Conservation (phyloP, 1,140 invertebrate genomes). For the Drosophila ficusphila region DNA sequence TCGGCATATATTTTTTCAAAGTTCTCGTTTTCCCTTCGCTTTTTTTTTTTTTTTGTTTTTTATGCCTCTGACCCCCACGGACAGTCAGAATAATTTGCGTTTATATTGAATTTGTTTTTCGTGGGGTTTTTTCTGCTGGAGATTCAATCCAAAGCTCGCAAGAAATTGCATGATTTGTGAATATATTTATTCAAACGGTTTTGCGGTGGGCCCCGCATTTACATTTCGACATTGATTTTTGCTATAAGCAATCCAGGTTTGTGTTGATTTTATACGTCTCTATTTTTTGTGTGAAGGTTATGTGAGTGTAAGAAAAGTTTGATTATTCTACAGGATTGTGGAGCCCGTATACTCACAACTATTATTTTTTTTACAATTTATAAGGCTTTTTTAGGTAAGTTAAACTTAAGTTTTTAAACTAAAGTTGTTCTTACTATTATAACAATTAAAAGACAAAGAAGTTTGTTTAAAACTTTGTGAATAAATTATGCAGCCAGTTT, state of each 20-base stretch:
- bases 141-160: constrained; percentile 17
- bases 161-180: constrained; percentile 60
- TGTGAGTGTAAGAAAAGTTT: too few relatives aligned
- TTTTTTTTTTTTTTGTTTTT: constrained; percentile 11
- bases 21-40: background rate
- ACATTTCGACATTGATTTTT: constrained; percentile 60
- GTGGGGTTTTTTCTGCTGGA: constrained; percentile 4
- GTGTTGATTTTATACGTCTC: constrained; percentile 7
- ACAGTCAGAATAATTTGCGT: constrained; percentile 69
- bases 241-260: constrained; percentile 22
- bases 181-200: constrained; percentile 65
- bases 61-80: constrained; percentile 13
- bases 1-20: constrained; percentile 16
- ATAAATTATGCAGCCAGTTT: background rate
- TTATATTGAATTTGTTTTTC: constrained; percentile 65
- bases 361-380: too few relatives aligned
- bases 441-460: background rate
- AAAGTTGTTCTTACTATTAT: background rate
- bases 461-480: background rate
- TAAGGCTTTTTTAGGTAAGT: too few relatives aligned
- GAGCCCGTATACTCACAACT: too few relatives aligned
- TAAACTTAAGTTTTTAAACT: too few relatives aligned
- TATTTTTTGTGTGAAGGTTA: background rate
- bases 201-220: constrained; percentile 20
- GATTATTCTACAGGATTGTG: background rate